phyloP scores from a whole-genome alignment of 2,113 vertebrate genomes.

The Phylloscopus trochilus region DNA sequence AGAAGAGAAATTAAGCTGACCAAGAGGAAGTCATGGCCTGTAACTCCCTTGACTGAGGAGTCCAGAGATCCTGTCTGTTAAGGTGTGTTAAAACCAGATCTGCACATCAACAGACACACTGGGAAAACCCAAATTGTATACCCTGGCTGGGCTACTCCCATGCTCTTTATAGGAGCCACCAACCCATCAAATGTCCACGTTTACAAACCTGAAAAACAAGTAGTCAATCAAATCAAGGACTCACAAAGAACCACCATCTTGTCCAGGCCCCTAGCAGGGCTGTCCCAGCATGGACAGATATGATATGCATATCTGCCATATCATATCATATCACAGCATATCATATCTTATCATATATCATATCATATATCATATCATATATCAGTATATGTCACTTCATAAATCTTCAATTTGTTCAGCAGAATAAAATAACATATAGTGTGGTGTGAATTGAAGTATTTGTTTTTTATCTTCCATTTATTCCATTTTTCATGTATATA shows the following conservation, averaged over 20 bases:
- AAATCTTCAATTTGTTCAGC: not conserved
- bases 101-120: not conserved
- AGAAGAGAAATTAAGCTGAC: not conserved
- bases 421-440: not conserved
- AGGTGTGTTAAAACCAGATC: not conserved
- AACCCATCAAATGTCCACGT: not conserved
- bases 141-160: accelerated
- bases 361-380: not conserved
- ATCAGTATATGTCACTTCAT: not conserved
- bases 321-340: not conserved
- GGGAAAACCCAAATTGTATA: not conserved
- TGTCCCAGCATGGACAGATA: not conserved
- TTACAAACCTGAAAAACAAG: not conserved
- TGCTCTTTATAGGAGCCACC: not conserved
- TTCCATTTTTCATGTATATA: not conserved
- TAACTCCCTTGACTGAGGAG: not conserved
- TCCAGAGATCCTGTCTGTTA: not conserved
- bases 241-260: not conserved
- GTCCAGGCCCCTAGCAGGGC: not conserved
- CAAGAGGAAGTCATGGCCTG: not conserved
- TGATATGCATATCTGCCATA: not conserved
- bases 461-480: not conserved
- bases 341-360: not conserved
- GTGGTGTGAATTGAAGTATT: not conserved
- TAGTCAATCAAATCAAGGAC: not conserved